Base-by-base conservation (phyloP, 2,888 invertebrate species). In the Lepeophtheirus nordmannii region DNA sequence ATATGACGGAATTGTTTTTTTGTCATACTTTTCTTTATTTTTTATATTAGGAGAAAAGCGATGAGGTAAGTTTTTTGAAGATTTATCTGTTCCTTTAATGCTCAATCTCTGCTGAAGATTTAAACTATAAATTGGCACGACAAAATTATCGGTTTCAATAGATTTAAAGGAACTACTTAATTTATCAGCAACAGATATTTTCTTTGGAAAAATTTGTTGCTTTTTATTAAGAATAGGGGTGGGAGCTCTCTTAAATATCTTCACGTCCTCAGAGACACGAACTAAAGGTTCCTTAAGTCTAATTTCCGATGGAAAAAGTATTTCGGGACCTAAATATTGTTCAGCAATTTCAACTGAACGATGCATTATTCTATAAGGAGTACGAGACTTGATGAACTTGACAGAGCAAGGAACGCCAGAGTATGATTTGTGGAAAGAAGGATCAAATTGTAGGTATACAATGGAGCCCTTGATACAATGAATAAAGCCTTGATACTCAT, bases 381-480 rank as follows among this genome's bases (percentile, higher is more conserved):
- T 46, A 5, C 53, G 53, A 46, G n/a, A n/a, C 53, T 46, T 46
- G 53, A 46, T 46, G 53, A 46, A 46, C 8, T 46, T 46, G 53
- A 46, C 53, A 17, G 14, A 14, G 53, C 14, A 17, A 17, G 17
- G 53, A 46, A 5, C 17, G 5, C 53, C 53, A 46, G 53, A 46
- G 53, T 46, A 46, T 14, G 53, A n/a, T 46, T 46, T 46, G 53
- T 46, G 53, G 8, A 46, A 46, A 17, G 53, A 46, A 46, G 53
- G 17, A 46, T 46, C 53, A 8, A 46, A 46, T 46, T 46, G 53
- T 46, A 46, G 53, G 8, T 46, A 46, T 14, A 46, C n/a, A 17
- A 46, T 46, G 53, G 53, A 46, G 2, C 53, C 53, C 53, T 46
- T 46, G 53, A 46, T 46, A 17, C 53, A 46, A 17, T 46, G 53